Base-by-base conservation (phyloP, 2,888 invertebrate genomes). In the Eupithecia centaureata region DNA sequence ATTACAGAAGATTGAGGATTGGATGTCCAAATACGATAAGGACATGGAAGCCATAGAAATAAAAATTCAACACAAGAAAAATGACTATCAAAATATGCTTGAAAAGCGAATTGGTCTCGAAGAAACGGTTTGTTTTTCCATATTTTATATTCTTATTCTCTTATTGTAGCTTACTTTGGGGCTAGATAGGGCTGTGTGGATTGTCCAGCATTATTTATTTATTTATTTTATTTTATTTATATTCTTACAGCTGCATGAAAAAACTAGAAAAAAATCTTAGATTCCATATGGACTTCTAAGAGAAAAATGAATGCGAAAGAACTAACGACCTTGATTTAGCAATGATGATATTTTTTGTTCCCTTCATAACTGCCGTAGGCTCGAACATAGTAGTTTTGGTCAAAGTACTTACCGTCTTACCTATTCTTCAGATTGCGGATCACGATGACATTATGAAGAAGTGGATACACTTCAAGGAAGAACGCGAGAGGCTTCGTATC, bases 21-120 rank as follows among this genome's bases (percentile, higher is more conserved):
- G 87, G 88, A 93, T 93, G 92, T 76, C 78, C 18, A 92, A 91
- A 78, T 92, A 90, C 71, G 92, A 92, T 54, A 75, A 58, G 30
- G 92, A 92, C 64, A 89, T 90, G 77, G 93, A 92, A 76, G 75
- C 51, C 0, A 80, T 90, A 52, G 92, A 92, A 69, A 74, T 92
- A 18, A 86, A 86, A 71, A 88, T 92, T 68, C 90, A 88, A 70
- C 80, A 86, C 0, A 85, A 86, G 77, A 90, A 88, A 71, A 87
- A 85, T 65, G 85, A 87, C 2, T 86, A 86, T 60, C 81, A 87
- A 63, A 80, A 83, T 58, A 80, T 77, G 72, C 54, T 73, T 1
- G 82, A 83, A 0, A 86, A 77, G 59, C 75, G 78, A 52, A 3
- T 66, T 0, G 30, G 51, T 0, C 62, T 83, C 58, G 85, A 82